Evolutionary conservation across 2,113 vertebrate genomes (phyloP).

Genomic region (Gambusia holbrooki): DNA sequence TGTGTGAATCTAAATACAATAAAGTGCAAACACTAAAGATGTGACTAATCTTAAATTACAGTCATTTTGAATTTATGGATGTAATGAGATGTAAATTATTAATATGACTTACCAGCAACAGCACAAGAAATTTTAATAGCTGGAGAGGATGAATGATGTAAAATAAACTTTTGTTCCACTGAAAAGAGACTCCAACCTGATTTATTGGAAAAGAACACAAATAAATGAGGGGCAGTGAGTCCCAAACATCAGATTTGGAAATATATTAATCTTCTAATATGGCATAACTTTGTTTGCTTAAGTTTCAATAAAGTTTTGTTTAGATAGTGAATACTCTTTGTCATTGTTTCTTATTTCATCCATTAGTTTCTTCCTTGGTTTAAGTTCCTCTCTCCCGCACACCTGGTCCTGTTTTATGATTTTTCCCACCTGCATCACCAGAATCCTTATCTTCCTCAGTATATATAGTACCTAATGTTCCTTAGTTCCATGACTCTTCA

Average conservation of each 20-base stretch:
- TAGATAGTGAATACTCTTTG: not conserved
- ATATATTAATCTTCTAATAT: no score
- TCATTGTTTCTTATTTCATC: not conserved
- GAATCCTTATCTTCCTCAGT: not conserved
- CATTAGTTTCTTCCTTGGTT: not conserved
- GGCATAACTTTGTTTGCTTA: no score
- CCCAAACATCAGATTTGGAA: no score
- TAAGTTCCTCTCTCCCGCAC: not conserved
- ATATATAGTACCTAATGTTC: not conserved
- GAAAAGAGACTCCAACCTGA: no score
- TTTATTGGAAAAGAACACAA: no score
- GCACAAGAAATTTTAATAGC: no score
- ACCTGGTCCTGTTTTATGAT: not conserved
- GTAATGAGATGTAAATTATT: not conserved
- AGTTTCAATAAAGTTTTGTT: not conserved
- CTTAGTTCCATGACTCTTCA: not conserved
- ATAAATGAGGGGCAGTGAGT: no score
- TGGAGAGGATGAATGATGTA: no score
- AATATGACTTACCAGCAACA: no score
- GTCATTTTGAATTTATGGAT: not conserved
- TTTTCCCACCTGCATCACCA: not conserved
- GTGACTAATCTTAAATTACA: not conserved
- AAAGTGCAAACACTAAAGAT: not conserved
- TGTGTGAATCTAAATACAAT: not conserved
- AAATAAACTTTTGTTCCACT: no score